Evolutionary conservation across 2,797 vertebrate genomes (phyloP).

Genomic region (Karalla daura): DNA sequence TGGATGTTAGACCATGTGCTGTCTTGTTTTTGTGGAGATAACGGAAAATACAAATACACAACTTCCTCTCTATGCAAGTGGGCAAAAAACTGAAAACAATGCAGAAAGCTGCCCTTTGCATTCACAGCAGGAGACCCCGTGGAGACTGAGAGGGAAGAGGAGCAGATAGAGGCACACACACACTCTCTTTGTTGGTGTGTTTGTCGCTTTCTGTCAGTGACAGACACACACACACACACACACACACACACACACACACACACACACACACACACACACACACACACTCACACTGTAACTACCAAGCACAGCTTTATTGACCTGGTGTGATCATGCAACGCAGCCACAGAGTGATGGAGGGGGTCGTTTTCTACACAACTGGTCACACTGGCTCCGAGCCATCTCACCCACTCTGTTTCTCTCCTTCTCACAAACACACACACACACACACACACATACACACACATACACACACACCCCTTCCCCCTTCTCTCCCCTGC

Average conservation of each 20-base stretch:
- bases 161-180: conserved; percentile 9
- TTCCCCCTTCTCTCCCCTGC: conserved; percentile 13
- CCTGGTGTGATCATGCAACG: conserved; percentile 36
- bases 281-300: not conserved
- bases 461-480: conserved; percentile 25
- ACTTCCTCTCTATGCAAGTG: not conserved
- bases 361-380: conserved; percentile 54
- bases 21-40: not conserved
- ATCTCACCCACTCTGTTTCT: not conserved
- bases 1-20: not conserved
- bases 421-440: not conserved
- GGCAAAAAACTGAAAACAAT: not conserved
- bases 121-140: not conserved
- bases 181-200: conserved; percentile 2
- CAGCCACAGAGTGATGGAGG: conserved; percentile 39
- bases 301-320: conserved; percentile 25
- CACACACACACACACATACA: conserved; percentile 18
- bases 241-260: conserved; percentile 1
- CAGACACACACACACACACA: not conserved
- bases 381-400: conserved; percentile 52
- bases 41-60: not conserved
- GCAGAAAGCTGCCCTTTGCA: not conserved
- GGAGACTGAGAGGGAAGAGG: conserved; percentile 5
- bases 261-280: conserved; percentile 13
- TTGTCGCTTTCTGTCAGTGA: not conserved